Base-by-base conservation (phyloP, 2,113 vertebrate species). In the Uropsilus gracilis region DNA sequence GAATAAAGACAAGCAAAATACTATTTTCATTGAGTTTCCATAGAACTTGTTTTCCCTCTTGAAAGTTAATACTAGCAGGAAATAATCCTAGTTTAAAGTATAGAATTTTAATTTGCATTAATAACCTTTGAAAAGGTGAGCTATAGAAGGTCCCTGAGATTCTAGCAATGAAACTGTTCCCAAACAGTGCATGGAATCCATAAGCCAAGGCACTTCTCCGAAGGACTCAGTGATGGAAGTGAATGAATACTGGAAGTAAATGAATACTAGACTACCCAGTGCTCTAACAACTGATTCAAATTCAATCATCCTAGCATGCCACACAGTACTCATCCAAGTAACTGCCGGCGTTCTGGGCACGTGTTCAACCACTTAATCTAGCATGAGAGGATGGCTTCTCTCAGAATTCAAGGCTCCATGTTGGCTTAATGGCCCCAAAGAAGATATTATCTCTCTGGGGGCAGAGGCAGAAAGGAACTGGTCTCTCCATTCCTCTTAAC, bases 251-350 rank as follows among this genome's bases (percentile, higher is more conserved):
- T 93, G 22, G 53, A 55, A 97, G 73, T 88, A 86, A 96, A 90
- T 30, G 73, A 96, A 91, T 95, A 87, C 85, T 93, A 55, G 53
- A 55, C 53, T 55, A 55, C 53, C 53, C 10, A 0, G 37, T 92
- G 61, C 42, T 94, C 84, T 96, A 95, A 48, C 3, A 73, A 95
- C 44, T 93, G 76, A 96, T 91, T 96, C 89, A 97, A 95, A 97
- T 95, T 96, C 94, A 97, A 6, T 97, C 95, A 97, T 93, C 0
- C 0, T 53, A 2, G 86, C 87, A 86, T 30, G 76, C 93, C 63
- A 96, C 93, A 61, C 63, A 75, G 82, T 84, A 69, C 76, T 95
- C 66, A 94, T 91, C 71, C 96, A 97, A 97, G 92, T 72, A 97
- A 97, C 61, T 17, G 3, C 69, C 17, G 78, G 96, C 83, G 95